These are phyloP conservation scores for Psix sp. DNA, from an alignment of 1,140 invertebrate species.

Conservation along the genomic window DNA sequence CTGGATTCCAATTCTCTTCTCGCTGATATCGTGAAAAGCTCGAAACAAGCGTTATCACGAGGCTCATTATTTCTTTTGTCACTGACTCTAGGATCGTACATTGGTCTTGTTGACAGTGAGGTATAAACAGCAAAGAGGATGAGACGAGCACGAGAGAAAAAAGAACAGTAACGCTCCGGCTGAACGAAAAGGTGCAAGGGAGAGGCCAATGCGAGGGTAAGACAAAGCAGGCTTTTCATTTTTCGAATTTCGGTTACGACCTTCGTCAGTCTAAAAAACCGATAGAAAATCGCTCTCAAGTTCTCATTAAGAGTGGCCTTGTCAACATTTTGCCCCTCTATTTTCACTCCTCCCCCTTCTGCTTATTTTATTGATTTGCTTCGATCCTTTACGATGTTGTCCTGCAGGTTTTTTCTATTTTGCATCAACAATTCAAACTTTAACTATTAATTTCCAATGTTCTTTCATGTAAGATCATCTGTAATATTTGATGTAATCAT, in stretches of 20 bases:
- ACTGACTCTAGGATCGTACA: constrained; percentile 22
- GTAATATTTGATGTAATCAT: too few species aligned
- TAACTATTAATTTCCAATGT: constrained; percentile 8
- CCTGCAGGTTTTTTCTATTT: constrained; percentile 40
- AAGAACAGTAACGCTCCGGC: neutral
- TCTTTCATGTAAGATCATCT: too few species aligned
- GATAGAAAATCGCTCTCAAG: constrained; percentile 59
- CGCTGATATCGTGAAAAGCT: too few species aligned
- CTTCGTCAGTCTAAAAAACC: constrained; percentile 59
- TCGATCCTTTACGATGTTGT: constrained; percentile 28
- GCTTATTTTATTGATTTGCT: constrained; percentile 19
- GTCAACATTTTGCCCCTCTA: constrained; percentile 42
- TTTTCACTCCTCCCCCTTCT: constrained; percentile 1
- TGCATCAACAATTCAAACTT: constrained; percentile 25
- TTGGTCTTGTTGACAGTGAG: constrained; percentile 45
- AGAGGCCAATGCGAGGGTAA: constrained; percentile 7
- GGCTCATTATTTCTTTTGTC: constrained; percentile 39
- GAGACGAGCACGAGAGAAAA: constrained; percentile 4
- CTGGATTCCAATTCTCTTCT: too few species aligned
- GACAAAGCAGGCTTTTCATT: constrained; percentile 47
- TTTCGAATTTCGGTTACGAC: constrained; percentile 58
- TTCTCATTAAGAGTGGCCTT: constrained; percentile 60
- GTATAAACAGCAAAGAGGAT: constrained; percentile 33
- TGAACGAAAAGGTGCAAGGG: neutral
- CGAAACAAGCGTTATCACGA: too few species aligned